Percentiles rank a stretch among this genome's conserved stretches.
These are phyloP conservation scores for Bradypodion ventrale DNA, from an alignment of 2,797 vertebrate genomes.

Conservation along the genomic window DNA sequence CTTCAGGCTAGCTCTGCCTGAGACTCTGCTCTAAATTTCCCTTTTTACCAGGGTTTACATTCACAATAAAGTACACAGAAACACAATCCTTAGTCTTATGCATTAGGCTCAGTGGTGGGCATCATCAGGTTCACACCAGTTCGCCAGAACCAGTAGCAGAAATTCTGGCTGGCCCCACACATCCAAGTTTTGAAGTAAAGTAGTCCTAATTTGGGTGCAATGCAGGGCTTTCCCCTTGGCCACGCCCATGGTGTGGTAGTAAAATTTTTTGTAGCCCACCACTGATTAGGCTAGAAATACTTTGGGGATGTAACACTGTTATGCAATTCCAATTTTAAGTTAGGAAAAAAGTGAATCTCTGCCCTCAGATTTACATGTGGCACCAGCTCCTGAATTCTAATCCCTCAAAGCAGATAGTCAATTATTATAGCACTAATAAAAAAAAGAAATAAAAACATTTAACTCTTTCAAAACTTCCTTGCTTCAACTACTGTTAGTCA, in stretches of 20 bases:
- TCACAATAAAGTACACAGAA: not conserved
- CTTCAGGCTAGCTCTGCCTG: not conserved
- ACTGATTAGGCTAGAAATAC: not conserved
- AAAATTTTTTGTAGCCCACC: too few relatives aligned
- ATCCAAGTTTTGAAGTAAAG: too few relatives aligned
- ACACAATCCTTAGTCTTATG: not conserved
- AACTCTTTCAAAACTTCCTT: not conserved
- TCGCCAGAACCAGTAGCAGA: too few relatives aligned
- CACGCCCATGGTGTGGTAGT: too few relatives aligned
- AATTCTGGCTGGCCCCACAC: too few relatives aligned
- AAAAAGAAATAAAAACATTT: not conserved
- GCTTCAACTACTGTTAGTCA: conserved; percentile 7
- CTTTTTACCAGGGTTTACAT: too few relatives aligned
- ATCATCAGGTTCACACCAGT: too few relatives aligned
- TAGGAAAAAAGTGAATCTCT: not conserved
- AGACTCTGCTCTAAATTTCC: not conserved
- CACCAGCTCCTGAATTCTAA: not conserved
- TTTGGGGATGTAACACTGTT: not conserved
- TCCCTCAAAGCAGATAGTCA: not conserved
- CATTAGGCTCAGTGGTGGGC: too few relatives aligned
- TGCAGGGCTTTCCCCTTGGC: too few relatives aligned
- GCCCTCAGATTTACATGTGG: not conserved
- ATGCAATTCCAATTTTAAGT: not conserved
- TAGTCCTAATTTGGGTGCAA: too few relatives aligned
- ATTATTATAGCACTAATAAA: conserved; percentile 6